phyloP scores from a whole-genome alignment of 2,797 vertebrate species.

The Acrossocheilus fasciatus region DNA sequence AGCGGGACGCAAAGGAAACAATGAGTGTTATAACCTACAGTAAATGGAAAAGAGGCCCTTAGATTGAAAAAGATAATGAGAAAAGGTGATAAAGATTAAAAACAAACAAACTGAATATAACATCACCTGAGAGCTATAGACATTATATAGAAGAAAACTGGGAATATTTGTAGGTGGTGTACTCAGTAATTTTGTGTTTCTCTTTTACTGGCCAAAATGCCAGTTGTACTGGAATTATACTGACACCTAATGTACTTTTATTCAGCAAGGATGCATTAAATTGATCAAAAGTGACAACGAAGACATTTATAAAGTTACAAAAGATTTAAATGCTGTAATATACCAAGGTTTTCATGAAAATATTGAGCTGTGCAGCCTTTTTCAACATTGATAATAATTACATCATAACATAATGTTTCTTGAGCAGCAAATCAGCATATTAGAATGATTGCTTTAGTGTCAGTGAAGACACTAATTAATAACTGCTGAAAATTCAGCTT shows the following conservation, averaged over 20 bases:
- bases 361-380: no score
- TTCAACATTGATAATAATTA: neutral
- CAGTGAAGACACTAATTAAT: neutral
- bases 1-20: neutral
- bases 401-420: neutral
- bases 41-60: neutral
- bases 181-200: conserved; percentile 1
- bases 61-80: neutral
- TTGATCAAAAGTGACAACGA: no score
- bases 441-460: neutral
- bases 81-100: neutral
- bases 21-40: neutral
- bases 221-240: neutral
- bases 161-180: neutral
- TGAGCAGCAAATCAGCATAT: neutral
- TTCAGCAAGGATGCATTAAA: neutral
- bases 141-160: neutral
- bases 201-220: neutral
- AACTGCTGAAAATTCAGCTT: neutral
- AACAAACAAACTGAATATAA: neutral
- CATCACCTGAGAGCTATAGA: neutral
- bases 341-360: no score
- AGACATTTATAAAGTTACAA: no score
- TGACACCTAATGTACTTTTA: neutral
- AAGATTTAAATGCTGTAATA: no score